Evolutionary conservation across 2,113 vertebrate species (phyloP).

Genomic region (Oenanthe oenanthe): DNA sequence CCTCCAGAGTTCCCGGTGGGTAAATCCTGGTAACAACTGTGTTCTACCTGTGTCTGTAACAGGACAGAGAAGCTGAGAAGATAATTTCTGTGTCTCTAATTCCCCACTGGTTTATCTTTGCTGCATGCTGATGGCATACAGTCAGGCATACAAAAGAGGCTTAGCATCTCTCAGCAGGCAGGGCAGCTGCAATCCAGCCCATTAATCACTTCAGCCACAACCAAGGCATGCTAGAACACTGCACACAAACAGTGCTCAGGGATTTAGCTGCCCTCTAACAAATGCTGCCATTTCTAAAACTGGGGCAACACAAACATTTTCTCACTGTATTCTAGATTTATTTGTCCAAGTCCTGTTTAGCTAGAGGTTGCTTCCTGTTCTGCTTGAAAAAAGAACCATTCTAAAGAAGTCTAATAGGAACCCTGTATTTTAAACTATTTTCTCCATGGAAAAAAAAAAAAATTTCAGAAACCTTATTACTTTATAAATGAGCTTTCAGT

Average conservation of each 20-base stretch:
- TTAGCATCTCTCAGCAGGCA: not conserved
- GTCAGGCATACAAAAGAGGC: not conserved
- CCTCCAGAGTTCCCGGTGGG: not conserved
- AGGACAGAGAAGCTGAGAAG: not conserved
- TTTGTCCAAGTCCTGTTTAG: not conserved
- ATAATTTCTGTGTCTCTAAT: not conserved
- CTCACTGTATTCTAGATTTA: not conserved
- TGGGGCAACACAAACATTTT: not conserved
- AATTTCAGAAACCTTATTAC: not conserved
- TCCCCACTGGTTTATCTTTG: not conserved
- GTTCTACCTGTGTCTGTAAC: not conserved
- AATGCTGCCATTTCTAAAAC: not conserved
- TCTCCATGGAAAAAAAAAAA: not conserved
- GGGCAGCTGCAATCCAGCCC: not conserved
- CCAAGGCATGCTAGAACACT: not conserved
- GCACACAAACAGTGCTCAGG: not conserved
- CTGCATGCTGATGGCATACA: not conserved
- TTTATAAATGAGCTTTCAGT: conserved; percentile 11
- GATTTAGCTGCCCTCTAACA: not conserved
- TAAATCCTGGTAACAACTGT: not conserved
- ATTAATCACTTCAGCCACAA: not conserved
- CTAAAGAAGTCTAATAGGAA: not conserved
- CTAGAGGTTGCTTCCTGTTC: not conserved
- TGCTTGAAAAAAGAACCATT: not conserved
- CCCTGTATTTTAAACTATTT: not conserved